Conservation (phyloP, 2,888 invertebrate species). For the Lumbricus terrestris region DNA sequence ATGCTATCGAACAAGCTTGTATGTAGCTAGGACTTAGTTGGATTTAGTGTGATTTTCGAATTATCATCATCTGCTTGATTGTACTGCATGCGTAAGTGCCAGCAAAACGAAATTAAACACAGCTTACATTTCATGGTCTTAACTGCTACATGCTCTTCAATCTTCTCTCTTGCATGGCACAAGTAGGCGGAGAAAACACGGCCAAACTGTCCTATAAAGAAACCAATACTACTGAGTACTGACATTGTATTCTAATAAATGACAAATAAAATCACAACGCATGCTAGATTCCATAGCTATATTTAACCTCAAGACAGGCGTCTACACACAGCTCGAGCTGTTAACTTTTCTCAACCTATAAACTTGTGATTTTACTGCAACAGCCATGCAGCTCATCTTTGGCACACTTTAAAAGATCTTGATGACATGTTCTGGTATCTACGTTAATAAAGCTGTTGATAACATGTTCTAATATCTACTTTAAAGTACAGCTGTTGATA, state of each 20-base stretch:
- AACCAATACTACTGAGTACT: not conserved
- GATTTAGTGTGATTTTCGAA: not conserved
- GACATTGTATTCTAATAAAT: not conserved
- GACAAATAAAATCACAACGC: not conserved
- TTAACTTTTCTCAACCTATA: not conserved
- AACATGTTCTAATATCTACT: too few relatives aligned
- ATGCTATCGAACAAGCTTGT: not conserved
- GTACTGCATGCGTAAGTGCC: not conserved
- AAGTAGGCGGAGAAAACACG: constrained; percentile 34
- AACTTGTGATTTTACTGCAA: not conserved
- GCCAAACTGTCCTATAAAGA: constrained; percentile 38
- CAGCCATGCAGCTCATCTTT: not conserved
- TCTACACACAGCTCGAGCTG: not conserved
- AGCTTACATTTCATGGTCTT: constrained; percentile 52
- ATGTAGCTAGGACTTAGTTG: not conserved
- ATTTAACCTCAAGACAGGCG: not conserved
- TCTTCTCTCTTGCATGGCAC: constrained; percentile 15
- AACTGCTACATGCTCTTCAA: constrained; percentile 46
- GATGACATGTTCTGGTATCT: too few relatives aligned
- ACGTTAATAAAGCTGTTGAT: too few relatives aligned
- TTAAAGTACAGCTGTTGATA: not conserved
- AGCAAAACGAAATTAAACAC: not conserved
- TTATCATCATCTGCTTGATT: not conserved
- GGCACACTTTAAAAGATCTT: too few relatives aligned
- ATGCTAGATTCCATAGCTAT: not conserved